phyloP scores from a whole-genome alignment of 1,140 invertebrate genomes.

The Battus philenor region DNA sequence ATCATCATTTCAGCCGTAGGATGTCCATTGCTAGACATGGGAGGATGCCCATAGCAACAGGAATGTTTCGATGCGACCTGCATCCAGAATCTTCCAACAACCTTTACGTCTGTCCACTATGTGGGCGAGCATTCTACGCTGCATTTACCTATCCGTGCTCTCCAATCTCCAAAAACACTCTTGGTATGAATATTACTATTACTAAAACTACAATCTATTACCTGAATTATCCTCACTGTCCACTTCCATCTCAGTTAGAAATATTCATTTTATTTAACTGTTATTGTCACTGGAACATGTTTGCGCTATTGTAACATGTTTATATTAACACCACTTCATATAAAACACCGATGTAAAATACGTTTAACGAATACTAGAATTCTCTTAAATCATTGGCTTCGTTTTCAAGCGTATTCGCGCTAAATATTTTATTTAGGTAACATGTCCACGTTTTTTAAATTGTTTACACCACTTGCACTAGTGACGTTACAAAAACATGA shows the following conservation, averaged over 20 bases:
- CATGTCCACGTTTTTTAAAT: slow-evolving; percentile 7
- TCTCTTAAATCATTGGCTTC: neutral
- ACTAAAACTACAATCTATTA: no score
- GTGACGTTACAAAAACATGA: slow-evolving; percentile 3
- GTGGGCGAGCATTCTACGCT: no score
- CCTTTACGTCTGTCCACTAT: no score
- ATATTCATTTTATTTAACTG: slow-evolving; percentile 11
- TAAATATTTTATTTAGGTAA: slow-evolving; percentile 4
- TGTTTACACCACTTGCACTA: neutral
- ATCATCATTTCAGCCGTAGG: no score
- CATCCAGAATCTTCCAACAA: no score
- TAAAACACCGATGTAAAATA: neutral
- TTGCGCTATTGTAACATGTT: neutral
- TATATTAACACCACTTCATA: slow-evolving; percentile 4
- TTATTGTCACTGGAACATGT: slow-evolving; percentile 4
- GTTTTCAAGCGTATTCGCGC: neutral
- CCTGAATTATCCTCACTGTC: slow-evolving; percentile 13
- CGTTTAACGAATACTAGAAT: neutral
- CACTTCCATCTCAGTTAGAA: slow-evolving; percentile 7
- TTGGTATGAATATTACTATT: no score
- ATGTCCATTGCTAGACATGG: no score
- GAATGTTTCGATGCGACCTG: no score
- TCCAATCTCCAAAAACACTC: no score
- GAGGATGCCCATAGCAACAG: no score
- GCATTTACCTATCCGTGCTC: no score